phyloP scores from a whole-genome alignment of 2,888 invertebrate genomes.

The Teleogryllus oceanicus region DNA sequence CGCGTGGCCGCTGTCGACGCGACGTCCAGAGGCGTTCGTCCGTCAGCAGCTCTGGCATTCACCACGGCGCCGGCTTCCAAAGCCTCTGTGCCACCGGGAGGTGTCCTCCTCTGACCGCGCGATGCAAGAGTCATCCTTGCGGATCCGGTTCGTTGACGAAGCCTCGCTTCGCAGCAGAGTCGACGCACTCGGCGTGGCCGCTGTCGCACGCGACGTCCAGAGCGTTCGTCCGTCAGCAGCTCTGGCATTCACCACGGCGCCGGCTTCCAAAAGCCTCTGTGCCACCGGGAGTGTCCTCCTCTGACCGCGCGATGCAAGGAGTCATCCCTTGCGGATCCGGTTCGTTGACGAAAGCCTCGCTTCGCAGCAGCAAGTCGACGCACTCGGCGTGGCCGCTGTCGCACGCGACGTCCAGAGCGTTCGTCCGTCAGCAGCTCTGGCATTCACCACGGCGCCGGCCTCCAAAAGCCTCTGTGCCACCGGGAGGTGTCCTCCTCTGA shows the following conservation, averaged over 20 bases:
- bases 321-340: not conserved
- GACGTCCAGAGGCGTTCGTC: slow-evolving; percentile 28
- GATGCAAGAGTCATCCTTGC: not conserved
- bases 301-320: not conserved
- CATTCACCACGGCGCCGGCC: slow-evolving; percentile 23
- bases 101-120: not conserved
- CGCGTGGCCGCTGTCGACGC: slow-evolving; percentile 22
- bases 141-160: not conserved
- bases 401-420: slow-evolving; percentile 18
- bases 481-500: slow-evolving; percentile 20
- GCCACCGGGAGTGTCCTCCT: not conserved
- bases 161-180: slow-evolving; percentile 4
- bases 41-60: not conserved
- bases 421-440: not conserved
- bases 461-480: slow-evolving; percentile 20
- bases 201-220: slow-evolving; percentile 28
- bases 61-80: slow-evolving; percentile 21
- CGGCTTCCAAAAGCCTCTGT: not conserved
- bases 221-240: slow-evolving; percentile 12
- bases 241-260: slow-evolving; percentile 19
- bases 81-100: not conserved
- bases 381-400: slow-evolving; percentile 22
- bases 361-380: not conserved
- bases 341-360: not conserved
- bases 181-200: slow-evolving; percentile 19